Conservation (phyloP, 2,888 invertebrate species). For the Morpho deidamia region DNA sequence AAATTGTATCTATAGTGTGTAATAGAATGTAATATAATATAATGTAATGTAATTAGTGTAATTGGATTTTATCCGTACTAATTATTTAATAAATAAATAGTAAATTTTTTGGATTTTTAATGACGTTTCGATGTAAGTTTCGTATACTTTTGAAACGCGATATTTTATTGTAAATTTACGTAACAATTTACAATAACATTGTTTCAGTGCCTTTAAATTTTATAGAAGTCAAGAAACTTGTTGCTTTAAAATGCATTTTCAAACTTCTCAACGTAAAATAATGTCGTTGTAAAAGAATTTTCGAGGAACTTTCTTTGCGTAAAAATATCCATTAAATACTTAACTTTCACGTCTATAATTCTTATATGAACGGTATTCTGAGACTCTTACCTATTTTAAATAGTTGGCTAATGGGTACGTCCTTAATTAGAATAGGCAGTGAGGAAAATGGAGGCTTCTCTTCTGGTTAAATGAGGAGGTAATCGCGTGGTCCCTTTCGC, state of each 20-base stretch:
- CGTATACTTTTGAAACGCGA: too few species aligned
- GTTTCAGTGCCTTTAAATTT: conserved; percentile 23
- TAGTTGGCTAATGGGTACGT: conserved; percentile 75
- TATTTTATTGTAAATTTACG: too few species aligned
- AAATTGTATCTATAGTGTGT: too few species aligned
- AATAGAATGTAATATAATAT: too few species aligned
- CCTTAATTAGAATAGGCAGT: conserved; percentile 72
- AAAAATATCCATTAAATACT: conserved; percentile 12
- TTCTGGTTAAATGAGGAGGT: conserved; percentile 72
- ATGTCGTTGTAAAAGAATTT: not conserved
- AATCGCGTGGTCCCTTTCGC: conserved; percentile 75
- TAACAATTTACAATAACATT: not conserved
- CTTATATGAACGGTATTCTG: conserved; percentile 62
- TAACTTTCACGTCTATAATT: conserved; percentile 50
- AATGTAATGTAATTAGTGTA: too few species aligned
- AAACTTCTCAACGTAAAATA: not conserved
- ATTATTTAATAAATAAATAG: too few species aligned
- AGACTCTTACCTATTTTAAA: conserved; percentile 69
- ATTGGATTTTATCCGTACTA: too few species aligned
- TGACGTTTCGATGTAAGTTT: too few species aligned
- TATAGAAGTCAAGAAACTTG: conserved; percentile 18
- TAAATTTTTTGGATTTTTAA: too few species aligned
- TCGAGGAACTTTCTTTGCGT: conserved; percentile 2
- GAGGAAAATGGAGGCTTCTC: conserved; percentile 65
- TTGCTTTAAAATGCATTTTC: conserved; percentile 7